Evolutionary conservation across 2,113 vertebrate species (phyloP).

Genomic region (Himantopus leucocephalus): DNA sequence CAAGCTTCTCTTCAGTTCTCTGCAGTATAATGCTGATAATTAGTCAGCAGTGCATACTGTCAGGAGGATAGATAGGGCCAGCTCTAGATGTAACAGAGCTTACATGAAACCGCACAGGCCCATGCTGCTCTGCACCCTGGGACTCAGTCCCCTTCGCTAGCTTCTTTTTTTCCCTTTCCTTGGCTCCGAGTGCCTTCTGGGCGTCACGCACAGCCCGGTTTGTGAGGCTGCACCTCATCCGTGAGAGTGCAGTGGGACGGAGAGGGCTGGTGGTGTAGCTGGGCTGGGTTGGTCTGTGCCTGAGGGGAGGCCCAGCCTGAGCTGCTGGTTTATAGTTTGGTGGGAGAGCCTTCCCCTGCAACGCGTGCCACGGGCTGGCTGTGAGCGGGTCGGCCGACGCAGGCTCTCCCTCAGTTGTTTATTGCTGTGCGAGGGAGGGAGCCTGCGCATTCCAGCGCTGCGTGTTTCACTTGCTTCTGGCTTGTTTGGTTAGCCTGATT

Average conservation of each 20-base stretch:
- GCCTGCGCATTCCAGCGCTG: background rate
- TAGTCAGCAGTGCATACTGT: background rate
- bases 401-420: background rate
- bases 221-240: background rate
- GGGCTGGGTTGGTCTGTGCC: background rate
- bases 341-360: background rate
- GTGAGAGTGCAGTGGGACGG: background rate
- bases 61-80: background rate
- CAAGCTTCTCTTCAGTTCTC: background rate
- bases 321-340: background rate
- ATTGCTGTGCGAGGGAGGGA: accelerated
- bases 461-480: background rate
- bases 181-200: background rate
- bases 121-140: background rate
- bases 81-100: background rate
- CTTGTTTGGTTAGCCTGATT: background rate
- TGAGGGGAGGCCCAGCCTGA: too few relatives aligned
- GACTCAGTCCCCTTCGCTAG: background rate
- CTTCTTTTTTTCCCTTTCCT: background rate
- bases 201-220: too few relatives aligned
- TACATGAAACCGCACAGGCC: background rate
- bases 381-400: accelerated
- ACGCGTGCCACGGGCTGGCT: accelerated
- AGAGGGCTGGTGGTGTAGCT: background rate
- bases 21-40: accelerated